Evolutionary conservation across 2,797 vertebrate genomes (phyloP).

Genomic region (Pitangus sulphuratus): DNA sequence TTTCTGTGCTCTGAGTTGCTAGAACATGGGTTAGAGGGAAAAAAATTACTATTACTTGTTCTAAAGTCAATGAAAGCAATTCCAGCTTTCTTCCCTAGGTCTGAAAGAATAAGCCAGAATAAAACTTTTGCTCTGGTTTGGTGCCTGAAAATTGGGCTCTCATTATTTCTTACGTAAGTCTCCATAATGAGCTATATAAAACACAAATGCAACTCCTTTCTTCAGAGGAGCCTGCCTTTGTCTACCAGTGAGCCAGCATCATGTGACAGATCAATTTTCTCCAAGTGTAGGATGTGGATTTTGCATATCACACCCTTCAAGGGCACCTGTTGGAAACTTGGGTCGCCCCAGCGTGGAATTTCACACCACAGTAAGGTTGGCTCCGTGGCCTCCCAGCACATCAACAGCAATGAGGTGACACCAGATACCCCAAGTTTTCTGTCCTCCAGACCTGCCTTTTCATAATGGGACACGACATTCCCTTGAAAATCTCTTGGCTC

Average conservation of each 20-base stretch:
- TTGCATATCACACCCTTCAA: conserved; percentile 3
- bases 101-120: background rate
- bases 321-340: conserved; percentile 57
- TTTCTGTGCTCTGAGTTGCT: background rate
- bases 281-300: conserved; percentile 43
- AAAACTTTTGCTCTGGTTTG: background rate
- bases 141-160: background rate
- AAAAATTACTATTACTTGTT: background rate
- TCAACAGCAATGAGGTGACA: conserved; percentile 7
- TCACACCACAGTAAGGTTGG: conserved; percentile 5
- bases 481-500: background rate
- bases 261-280: conserved; percentile 55
- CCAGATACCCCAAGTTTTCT: background rate
- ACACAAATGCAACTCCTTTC: background rate
- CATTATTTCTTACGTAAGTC: background rate
- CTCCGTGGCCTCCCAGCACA: background rate
- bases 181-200: background rate
- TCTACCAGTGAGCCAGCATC: conserved; percentile 51
- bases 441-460: background rate
- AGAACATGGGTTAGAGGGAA: background rate
- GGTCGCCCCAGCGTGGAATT: conserved; percentile 43
- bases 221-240: conserved; percentile 7
- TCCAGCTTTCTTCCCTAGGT: background rate
- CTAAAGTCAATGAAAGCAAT: background rate
- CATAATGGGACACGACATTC: background rate